Evolutionary conservation across 2,888 invertebrate genomes (phyloP), one percentile per base, ranked within the genome.

Genomic region (Neuroscelio doddi): DNA sequence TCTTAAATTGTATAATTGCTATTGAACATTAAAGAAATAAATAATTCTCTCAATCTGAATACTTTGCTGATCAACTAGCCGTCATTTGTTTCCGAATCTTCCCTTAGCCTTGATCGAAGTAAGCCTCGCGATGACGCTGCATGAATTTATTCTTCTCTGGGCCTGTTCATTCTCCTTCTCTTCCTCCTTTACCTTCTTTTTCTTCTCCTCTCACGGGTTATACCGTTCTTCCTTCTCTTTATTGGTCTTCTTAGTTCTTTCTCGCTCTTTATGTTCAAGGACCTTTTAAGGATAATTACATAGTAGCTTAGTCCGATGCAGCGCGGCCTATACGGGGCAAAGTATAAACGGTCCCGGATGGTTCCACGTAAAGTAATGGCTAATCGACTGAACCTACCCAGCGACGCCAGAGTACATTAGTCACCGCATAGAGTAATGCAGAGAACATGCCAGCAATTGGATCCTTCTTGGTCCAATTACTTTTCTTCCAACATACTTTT

Each of bases 221-320:
- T 39, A 41, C 5, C 51, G 56, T 52, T 52, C n/a, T n/a, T n/a
- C 63, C 63, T 50, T 16, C 17, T 36, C 27, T 58, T 36, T 51
- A 52, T 38, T 27, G 55, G 41, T 24, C 50, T 38, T 45, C 44
- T 30, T 44, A 39, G 5, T 44, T 66, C 55, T 38, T 29, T 59
- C 57, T 59, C 63, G 50, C 58, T 59, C 61, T 51, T 27, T 17
- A 32, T 49, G 62, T 64, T 72, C 71, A 73, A 80, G 74, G 76
- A 76, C 74, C 76, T 72, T 75, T 70, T 72, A 69, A 74, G 72
- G 74, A 78, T 81, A 81, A 81, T 81, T 81, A 81, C 76, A 79
- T 75, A 76, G 78, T 76, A 79, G 79, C 74, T 70, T 68, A 56
- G 70, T 57, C 39, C 71, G 57, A 55, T 68, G 72, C 72, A 69